A percentile compares a stretch with the other conserved stretches of the same genome.
Conservation (phyloP, 1,140 invertebrate species). For the Drosophila ercepeae region DNA sequence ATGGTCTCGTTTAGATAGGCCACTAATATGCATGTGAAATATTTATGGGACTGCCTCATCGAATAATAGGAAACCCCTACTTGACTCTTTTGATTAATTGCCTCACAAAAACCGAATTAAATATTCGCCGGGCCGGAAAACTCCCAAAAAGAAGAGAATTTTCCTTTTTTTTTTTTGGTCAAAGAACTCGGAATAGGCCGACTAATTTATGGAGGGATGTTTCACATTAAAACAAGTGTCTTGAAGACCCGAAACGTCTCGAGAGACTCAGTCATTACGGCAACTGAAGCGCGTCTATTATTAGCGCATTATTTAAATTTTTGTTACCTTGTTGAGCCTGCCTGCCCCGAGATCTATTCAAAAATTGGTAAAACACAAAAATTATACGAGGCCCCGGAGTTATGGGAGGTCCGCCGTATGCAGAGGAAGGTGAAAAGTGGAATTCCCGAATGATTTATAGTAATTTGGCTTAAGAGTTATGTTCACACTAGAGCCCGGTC, state of each 20-base stretch:
- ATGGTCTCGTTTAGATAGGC: slow-evolving; percentile 38
- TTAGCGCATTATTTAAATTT: slow-evolving; percentile 80
- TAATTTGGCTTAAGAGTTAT: slow-evolving; percentile 81
- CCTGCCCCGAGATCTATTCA: slow-evolving; percentile 5
- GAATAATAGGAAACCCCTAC: slow-evolving; percentile 12
- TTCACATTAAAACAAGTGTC: slow-evolving; percentile 26
- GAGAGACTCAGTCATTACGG: slow-evolving; percentile 61
- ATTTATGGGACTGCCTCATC: slow-evolving; percentile 19
- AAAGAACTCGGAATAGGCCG: not conserved
- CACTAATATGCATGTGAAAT: slow-evolving; percentile 65
- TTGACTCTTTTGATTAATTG: slow-evolving; percentile 72
- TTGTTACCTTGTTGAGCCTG: slow-evolving; percentile 8
- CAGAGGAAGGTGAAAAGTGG: slow-evolving; percentile 66
- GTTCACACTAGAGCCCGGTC: slow-evolving; percentile 75
- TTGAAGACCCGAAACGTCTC: slow-evolving; percentile 31
- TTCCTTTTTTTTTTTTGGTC: not conserved
- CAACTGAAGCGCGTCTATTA: slow-evolving; percentile 81
- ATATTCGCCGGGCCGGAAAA: slow-evolving; percentile 61
- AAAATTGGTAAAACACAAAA: not conserved
- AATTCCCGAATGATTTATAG: slow-evolving; percentile 80
- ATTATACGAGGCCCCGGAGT: not conserved
- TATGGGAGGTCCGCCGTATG: not conserved
- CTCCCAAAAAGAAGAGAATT: slow-evolving; percentile 47
- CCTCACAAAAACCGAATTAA: slow-evolving; percentile 3
- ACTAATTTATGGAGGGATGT: slow-evolving; percentile 46